These are phyloP conservation scores for Rhadina sibilatrix DNA, from an alignment of 2,113 vertebrate genomes.

Conservation along the genomic window DNA sequence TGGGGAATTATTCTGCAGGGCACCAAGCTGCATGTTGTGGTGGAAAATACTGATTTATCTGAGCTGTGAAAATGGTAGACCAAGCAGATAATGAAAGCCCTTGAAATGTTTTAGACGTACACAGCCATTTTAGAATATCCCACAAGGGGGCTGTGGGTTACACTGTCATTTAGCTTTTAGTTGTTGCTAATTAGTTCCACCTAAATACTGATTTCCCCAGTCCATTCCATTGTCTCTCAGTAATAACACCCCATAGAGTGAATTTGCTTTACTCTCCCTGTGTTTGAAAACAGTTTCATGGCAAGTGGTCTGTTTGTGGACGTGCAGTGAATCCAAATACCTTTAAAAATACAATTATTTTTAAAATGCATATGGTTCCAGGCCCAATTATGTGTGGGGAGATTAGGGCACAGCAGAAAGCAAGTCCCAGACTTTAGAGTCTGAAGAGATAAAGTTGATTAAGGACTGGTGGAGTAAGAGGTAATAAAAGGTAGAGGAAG, in stretches of 20 bases:
- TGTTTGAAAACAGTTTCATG: neutral
- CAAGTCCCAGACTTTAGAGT: neutral
- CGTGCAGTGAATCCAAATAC: neutral
- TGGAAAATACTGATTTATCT: conserved; percentile 17
- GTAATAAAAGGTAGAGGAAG: neutral
- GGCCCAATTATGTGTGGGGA: neutral
- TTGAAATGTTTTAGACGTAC: conserved; percentile 24
- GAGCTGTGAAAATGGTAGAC: neutral
- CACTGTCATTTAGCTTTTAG: conserved; percentile 28
- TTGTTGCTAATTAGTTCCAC: conserved; percentile 40
- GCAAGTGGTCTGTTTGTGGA: neutral
- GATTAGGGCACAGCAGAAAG: neutral
- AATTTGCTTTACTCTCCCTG: neutral
- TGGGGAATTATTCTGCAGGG: neutral
- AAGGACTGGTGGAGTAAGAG: neutral
- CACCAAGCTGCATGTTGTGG: neutral
- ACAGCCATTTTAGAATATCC: conserved; percentile 47
- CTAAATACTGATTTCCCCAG: conserved; percentile 29
- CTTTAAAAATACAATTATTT: neutral
- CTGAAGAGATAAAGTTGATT: neutral
- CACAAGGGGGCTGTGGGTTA: conserved; percentile 49
- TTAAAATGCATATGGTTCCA: neutral
- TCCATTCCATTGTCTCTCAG: neutral
- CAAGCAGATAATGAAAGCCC: conserved; percentile 14
- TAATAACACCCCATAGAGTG: neutral